A percentile compares a stretch with the other conserved stretches of the same genome.
Evolutionary conservation across 2,888 invertebrate species (phyloP).

Genomic region (Stenurella melanura): DNA sequence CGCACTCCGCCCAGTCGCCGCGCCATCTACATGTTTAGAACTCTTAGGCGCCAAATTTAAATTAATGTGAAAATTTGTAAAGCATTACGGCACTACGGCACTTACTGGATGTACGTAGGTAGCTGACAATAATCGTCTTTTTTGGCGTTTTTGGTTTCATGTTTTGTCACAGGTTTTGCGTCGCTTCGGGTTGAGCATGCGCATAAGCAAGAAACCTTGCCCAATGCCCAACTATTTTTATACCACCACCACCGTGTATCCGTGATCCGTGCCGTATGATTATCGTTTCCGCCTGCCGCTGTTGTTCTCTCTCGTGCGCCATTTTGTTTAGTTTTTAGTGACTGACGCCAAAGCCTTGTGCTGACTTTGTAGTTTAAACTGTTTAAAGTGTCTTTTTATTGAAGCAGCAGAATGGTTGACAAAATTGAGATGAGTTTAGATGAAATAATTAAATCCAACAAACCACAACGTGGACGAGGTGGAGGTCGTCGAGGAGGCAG

Average conservation of each 20-base stretch:
- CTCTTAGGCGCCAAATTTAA: too few relatives aligned
- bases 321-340: slow-evolving; percentile 4
- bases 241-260: too few relatives aligned
- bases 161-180: neutral
- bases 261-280: neutral
- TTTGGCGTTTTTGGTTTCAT: neutral
- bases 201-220: neutral
- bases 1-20: neutral
- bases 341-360: neutral
- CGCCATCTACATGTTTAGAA: too few relatives aligned
- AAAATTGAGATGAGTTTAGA: slow-evolving; percentile 98
- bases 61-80: too few relatives aligned
- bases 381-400: neutral
- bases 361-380: neutral
- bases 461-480: slow-evolving; percentile 80
- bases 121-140: too few relatives aligned
- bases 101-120: too few relatives aligned
- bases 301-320: neutral
- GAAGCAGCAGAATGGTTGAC: slow-evolving; percentile 83
- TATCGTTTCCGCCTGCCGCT: neutral
- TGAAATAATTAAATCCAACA: slow-evolving; percentile 94
- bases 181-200: neutral
- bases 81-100: too few relatives aligned
- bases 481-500: slow-evolving; percentile 74
- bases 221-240: neutral